Percentiles rank a stretch among this genome's conserved stretches.
Evolutionary conservation across 2,113 vertebrate genomes (phyloP).

Genomic region (Aptenodytes patagonicus): DNA sequence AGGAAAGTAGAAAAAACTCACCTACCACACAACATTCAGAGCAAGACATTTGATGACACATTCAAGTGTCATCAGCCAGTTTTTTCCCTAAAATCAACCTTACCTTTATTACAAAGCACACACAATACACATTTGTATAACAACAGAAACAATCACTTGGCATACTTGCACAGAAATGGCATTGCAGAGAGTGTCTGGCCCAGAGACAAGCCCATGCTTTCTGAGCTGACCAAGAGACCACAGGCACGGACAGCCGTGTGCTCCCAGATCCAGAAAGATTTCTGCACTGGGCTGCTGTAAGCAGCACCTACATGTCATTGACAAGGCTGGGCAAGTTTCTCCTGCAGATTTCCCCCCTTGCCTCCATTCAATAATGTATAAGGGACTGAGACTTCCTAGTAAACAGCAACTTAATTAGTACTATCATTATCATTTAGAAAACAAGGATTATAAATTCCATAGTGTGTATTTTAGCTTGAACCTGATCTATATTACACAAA

Average conservation of each 20-base stretch:
- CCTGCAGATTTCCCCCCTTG: neutral
- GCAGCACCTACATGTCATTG: neutral
- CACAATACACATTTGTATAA: neutral
- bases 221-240: neutral
- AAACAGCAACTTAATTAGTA: constrained; percentile 8
- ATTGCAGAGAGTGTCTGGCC: neutral
- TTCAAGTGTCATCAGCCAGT: neutral
- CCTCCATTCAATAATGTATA: neutral
- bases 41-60: neutral
- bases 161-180: neutral
- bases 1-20: neutral
- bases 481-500: neutral
- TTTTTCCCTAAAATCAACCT: neutral
- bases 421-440: neutral
- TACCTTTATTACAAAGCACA: neutral
- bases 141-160: neutral
- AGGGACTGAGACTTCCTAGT: neutral
- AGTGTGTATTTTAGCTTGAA: neutral
- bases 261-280: neutral
- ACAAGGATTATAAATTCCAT: neutral
- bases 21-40: neutral
- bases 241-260: fast-evolving
- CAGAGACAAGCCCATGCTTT: neutral
- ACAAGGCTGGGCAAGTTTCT: neutral
- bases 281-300: neutral